phyloP scores from a whole-genome alignment of 1,140 invertebrate species.

The Nebria ingens region DNA sequence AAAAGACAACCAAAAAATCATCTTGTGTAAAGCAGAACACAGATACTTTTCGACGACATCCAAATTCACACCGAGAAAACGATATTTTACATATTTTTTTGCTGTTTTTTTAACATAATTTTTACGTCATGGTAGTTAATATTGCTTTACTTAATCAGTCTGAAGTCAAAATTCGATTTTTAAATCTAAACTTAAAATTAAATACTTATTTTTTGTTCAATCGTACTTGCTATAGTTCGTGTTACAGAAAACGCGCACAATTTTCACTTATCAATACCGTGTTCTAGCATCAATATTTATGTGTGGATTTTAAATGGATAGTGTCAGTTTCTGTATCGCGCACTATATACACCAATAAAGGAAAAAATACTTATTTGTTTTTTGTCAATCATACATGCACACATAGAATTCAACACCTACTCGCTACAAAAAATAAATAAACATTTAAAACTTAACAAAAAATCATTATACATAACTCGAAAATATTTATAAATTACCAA shows the following conservation, averaged over 20 bases:
- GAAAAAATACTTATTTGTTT: background rate
- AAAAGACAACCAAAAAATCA: background rate
- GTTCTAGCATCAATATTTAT: no score
- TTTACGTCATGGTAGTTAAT: conserved; percentile 17
- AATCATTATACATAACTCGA: conserved; percentile 10
- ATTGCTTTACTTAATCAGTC: conserved; percentile 25
- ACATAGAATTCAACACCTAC: background rate
- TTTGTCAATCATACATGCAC: background rate
- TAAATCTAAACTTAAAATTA: conserved; percentile 10
- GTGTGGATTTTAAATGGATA: no score
- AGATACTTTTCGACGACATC: conserved; percentile 12
- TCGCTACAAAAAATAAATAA: conserved; percentile 25
- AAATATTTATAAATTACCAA: conserved; percentile 12
- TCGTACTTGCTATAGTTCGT: conserved; percentile 12
- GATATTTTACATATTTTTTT: conserved; percentile 18
- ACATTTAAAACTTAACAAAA: conserved; percentile 33
- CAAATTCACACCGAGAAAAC: conserved; percentile 19
- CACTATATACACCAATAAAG: conserved; percentile 10
- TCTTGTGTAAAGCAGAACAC: conserved; percentile 11
- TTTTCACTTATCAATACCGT: no score
- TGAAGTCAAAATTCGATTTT: conserved; percentile 26
- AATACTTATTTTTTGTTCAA: conserved; percentile 1
- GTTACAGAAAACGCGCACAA: no score
- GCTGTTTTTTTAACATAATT: no score
- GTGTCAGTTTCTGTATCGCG: no score